These are phyloP conservation scores for Phalacrocorax brasilianus DNA, from an alignment of 2,113 vertebrate genomes.

Conservation along the genomic window DNA sequence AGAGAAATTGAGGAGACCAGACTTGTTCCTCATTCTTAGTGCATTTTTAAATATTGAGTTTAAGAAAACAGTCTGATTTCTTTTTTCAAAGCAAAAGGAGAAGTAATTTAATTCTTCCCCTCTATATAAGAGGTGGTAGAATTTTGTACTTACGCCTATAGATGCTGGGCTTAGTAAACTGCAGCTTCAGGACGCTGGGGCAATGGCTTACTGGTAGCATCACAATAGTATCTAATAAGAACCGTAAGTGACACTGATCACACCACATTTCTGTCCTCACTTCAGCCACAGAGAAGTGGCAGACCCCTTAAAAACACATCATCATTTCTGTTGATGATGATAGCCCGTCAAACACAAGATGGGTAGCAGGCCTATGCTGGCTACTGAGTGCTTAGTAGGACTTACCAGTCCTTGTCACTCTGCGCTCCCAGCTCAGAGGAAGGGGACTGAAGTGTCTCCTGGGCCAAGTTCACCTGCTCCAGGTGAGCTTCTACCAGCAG, in stretches of 20 bases:
- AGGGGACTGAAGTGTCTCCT: not conserved
- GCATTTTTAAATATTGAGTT: not conserved
- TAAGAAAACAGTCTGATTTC: not conserved
- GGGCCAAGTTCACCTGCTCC: not conserved
- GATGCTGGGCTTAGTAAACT: not conserved
- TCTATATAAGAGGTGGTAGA: not conserved
- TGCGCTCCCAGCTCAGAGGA: not conserved
- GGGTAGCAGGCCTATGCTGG: accelerated
- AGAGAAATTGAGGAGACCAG: not conserved
- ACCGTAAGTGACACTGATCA: not conserved
- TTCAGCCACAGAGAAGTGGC: not conserved
- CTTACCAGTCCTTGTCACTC: not conserved
- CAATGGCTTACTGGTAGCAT: not conserved
- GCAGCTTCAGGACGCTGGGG: not conserved
- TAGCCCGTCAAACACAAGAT: not conserved
- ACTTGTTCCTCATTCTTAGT: not conserved
- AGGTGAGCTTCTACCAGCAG: not conserved
- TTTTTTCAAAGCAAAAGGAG: not conserved
- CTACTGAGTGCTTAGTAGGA: not conserved
- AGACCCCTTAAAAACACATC: not conserved
- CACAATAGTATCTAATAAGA: not conserved
- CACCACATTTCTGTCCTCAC: not conserved
- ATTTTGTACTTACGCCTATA: not conserved
- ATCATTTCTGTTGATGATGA: accelerated
- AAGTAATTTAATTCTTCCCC: not conserved